A percentile compares a stretch with the other conserved stretches of the same genome.
phyloP scores from a whole-genome alignment of 1,140 invertebrate genomes.

The Cryptotermes secundus region DNA sequence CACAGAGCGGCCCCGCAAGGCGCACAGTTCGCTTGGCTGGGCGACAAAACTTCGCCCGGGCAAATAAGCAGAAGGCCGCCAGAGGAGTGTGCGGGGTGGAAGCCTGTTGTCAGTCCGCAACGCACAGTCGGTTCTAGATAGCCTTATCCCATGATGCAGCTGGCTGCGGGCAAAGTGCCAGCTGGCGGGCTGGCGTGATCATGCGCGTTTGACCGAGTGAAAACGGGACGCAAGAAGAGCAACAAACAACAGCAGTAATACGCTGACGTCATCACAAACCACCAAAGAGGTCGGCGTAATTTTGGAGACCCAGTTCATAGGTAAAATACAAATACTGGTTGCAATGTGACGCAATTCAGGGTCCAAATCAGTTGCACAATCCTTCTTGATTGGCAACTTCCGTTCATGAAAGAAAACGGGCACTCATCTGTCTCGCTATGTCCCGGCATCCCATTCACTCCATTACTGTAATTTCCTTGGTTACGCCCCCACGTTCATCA shows the following conservation, averaged over 20 bases:
- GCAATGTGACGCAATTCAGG: too few species aligned
- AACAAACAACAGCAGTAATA: too few species aligned
- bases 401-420: background rate
- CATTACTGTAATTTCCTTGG: background rate
- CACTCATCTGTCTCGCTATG: background rate
- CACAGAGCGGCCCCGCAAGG: conserved; percentile 18
- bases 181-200: conserved; percentile 20
- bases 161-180: conserved; percentile 31
- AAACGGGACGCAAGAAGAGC: background rate
- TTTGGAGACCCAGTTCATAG: background rate
- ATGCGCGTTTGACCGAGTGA: background rate
- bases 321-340: too few species aligned
- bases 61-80: conserved; percentile 22
- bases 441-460: background rate
- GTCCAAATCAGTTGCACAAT: background rate
- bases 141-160: conserved; percentile 32
- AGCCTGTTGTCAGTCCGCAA: background rate
- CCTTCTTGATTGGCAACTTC: background rate
- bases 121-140: too few species aligned
- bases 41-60: conserved; percentile 34
- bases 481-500: too few species aligned
- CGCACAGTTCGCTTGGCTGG: conserved; percentile 26
- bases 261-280: background rate
- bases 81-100: background rate
- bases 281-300: background rate